Evolutionary conservation across 2,888 invertebrate genomes (phyloP), one percentile per base, ranked within the genome.

Genomic region (Apoda limacodes): DNA sequence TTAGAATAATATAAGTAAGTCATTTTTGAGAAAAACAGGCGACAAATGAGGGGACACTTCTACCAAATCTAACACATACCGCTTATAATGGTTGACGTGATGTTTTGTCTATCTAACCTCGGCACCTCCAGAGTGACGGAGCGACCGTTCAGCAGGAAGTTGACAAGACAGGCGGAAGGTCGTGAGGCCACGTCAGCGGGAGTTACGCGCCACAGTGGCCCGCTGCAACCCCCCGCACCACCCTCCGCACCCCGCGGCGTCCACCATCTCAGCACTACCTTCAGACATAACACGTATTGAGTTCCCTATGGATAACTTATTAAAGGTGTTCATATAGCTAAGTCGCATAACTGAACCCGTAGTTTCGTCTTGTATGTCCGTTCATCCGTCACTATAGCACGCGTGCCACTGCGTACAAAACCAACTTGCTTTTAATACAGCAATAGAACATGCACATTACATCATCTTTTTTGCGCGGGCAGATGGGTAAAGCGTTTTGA

Each of bases 161-260:
- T 97, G 25, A 98, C 98, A 29, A 99, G 83, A 62, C 98, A 99
- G 1, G 97, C 93, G 0, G 98, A 97, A 0, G 98, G 98, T 1
- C 98, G 85, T 11, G 96, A 96, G 45, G 96, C 98, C 1, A 98
- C 96, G 70, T 98, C 96, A 0, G 96, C 94, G 0, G 98, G 97
- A 0, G 98, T 97, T 13, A 98, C 94, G 37, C 95, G 83, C 70
- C 91, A 91, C 66, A 95, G 89, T 0, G 90, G 89, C 0, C 93
- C 89, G 89, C 93, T 56, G 89, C 92, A 70, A 85, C 94, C 70
- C 85, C 86, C 70, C 88, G 96, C 50, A 82, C 85, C 80, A 2
- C 90, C 88, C 33, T 92, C 89, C 42, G 89, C 88, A 1, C 91
- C 91, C n/a, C 96, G 82, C 0, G 98, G 98, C 0, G 98, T 97